Conservation (phyloP, 2,113 vertebrate species). For the Sebastes fasciatus region DNA sequence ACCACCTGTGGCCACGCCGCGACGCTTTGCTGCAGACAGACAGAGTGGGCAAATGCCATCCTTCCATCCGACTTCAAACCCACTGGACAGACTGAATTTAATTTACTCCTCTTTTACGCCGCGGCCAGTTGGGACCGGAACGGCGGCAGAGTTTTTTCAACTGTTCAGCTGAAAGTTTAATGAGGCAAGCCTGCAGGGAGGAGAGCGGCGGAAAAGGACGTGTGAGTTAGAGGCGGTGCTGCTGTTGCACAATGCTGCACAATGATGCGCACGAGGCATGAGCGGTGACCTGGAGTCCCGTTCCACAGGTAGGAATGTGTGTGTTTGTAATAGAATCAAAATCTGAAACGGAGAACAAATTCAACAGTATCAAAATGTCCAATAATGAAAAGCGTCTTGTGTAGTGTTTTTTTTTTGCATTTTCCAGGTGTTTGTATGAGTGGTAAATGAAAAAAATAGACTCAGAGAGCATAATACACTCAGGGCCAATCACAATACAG, state of each 20-base stretch:
- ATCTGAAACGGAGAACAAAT: neutral
- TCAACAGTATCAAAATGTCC: neutral
- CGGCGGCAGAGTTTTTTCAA: conserved; percentile 57
- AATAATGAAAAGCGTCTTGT: neutral
- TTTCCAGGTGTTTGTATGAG: neutral
- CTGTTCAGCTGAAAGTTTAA: conserved; percentile 69
- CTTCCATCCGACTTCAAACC: conserved; percentile 71
- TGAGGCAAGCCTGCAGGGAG: conserved; percentile 62
- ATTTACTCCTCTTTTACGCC: conserved; percentile 51
- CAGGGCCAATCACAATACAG: conserved; percentile 33
- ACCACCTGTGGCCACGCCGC: conserved; percentile 55
- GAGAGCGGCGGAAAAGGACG: conserved; percentile 35
- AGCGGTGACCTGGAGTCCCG: conserved; percentile 56
- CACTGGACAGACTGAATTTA: conserved; percentile 56
- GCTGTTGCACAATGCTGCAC: conserved; percentile 45
- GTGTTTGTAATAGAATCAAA: neutral
- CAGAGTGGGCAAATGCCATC: conserved; percentile 50
- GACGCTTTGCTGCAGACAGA: conserved; percentile 33
- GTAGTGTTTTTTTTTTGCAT: neutral
- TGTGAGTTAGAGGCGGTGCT: conserved; percentile 31
- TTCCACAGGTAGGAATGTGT: conserved; percentile 36
- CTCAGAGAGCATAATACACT: conserved; percentile 8
- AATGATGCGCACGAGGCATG: conserved; percentile 43
- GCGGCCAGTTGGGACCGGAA: conserved; percentile 40
- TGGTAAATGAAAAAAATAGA: conserved; percentile 21